Evolutionary conservation across 2,797 vertebrate genomes (phyloP), one percentile per base, ranked within the genome.

Genomic region (Manis javanica): DNA sequence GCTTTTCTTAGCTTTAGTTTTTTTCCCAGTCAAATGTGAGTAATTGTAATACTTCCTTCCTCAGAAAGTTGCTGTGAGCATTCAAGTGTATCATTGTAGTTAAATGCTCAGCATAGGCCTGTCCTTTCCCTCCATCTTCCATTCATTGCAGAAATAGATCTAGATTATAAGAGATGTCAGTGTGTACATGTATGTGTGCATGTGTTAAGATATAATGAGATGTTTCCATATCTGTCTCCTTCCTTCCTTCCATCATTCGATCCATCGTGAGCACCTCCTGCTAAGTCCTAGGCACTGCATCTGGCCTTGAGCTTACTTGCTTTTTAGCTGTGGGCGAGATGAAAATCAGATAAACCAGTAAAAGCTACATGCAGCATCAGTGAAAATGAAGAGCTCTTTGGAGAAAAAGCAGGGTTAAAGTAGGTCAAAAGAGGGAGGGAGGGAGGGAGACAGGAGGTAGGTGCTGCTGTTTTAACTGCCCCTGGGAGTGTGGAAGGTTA

Each of bases 181-280:
- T 42, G 24, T 24, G 16, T 5, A 5, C 0, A 8, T 7, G 42
- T 21, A 19, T 11, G 3, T 15, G 19, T 11, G 4, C 11, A 10
- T 4, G 24, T 29, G 31, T n/a, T 34, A 29, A 14, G 46, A 10
- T 34, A 15, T 3, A 69, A 14, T 78, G 29, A 51, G 21, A 15
- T 19, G 5, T 26, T 26, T 12, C 26, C 26, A 0, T 4, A 5
- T 14, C 19, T 42, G 8, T 9, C 29, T 14, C n/a, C 13, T 5
- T 4, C 23, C 19, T 0, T n/a, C 42, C 4, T 2, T n/a, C 29
- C 46, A 2, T 46, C 14, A 2, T 6, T 3, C 13, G 10, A 7
- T 16, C 31, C 21, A 3, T 31, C 21, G 46, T 23, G 37, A 34
- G 59, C 31, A 57, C 37, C 34, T 63, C 29, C 46, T 55, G 1